phyloP scores from a whole-genome alignment of 2,797 vertebrate genomes.

The Antrozous pallidus region DNA sequence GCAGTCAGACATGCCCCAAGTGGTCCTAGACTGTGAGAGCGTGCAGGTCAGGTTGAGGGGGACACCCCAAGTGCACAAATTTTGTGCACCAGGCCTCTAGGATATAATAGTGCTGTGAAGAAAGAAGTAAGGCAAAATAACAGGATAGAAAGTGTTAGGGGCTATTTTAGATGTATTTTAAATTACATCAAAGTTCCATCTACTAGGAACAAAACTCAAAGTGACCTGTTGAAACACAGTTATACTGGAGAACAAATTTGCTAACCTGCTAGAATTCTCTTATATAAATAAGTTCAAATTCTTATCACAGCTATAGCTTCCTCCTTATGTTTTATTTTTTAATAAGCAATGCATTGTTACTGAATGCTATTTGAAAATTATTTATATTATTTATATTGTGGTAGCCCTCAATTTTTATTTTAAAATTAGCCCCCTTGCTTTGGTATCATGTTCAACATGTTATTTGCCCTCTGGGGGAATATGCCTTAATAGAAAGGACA shows the following conservation, averaged over 20 bases:
- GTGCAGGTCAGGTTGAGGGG: too few species aligned
- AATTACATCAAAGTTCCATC: not conserved
- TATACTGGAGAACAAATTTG: not conserved
- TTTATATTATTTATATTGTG: not conserved
- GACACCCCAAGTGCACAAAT: too few species aligned
- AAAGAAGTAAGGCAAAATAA: not conserved
- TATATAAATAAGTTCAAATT: not conserved
- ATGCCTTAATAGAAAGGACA: not conserved
- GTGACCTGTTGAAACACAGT: not conserved
- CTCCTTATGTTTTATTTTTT: not conserved
- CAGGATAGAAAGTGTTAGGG: not conserved
- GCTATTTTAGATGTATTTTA: not conserved
- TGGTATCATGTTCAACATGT: not conserved
- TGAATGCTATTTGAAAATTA: not conserved
- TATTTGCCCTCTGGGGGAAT: not conserved
- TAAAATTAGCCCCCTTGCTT: not conserved
- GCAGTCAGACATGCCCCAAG: too few species aligned
- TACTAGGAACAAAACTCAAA: not conserved
- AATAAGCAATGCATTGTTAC: not conserved
- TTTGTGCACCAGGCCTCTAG: too few species aligned
- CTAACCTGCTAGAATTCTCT: constrained; percentile 7
- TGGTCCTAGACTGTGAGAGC: too few species aligned
- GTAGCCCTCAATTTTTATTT: too few species aligned
- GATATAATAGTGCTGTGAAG: not conserved
- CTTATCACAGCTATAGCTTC: not conserved